A percentile compares a stretch with the other conserved stretches of the same genome.
phyloP scores from a whole-genome alignment of 2,888 invertebrate species.

The Belgica antarctica region DNA sequence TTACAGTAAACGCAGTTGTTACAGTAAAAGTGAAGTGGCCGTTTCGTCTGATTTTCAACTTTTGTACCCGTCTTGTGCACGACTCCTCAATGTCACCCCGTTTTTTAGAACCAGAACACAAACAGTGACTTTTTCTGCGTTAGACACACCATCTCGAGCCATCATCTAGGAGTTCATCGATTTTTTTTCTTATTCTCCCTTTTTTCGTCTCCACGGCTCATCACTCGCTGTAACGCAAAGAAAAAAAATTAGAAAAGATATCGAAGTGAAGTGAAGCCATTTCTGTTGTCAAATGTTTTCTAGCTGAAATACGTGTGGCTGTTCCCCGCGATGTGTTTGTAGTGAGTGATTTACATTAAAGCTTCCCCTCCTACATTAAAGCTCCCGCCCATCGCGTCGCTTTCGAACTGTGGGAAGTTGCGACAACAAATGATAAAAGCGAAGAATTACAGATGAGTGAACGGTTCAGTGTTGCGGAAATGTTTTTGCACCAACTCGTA shows the following conservation, averaged over 20 bases:
- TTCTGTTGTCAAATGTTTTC: background rate
- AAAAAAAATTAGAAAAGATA: background rate
- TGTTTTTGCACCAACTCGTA: background rate
- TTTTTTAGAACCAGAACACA: background rate
- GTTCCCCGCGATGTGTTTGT: no score
- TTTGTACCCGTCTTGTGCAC: no score
- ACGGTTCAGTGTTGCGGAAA: background rate
- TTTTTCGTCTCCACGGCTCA: constrained; percentile 2
- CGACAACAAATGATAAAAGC: no score
- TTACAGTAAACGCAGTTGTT: no score
- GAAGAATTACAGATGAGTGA: no score
- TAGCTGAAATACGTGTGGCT: background rate
- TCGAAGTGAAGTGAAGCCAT: constrained; percentile 8
- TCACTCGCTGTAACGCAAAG: constrained; percentile 1
- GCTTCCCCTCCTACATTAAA: background rate
- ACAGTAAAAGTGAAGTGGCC: no score
- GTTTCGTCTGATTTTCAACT: no score
- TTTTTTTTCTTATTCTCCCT: constrained; percentile 5
- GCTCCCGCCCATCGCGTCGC: background rate
- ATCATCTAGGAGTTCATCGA: constrained; percentile 4
- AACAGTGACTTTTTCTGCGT: no score
- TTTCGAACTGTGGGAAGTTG: no score
- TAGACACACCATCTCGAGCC: background rate
- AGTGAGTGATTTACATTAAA: background rate
- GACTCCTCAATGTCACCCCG: no score